These are phyloP conservation scores for Heterocephalus glaber DNA, from an alignment of 2,113 vertebrate genomes.

Conservation along the genomic window DNA sequence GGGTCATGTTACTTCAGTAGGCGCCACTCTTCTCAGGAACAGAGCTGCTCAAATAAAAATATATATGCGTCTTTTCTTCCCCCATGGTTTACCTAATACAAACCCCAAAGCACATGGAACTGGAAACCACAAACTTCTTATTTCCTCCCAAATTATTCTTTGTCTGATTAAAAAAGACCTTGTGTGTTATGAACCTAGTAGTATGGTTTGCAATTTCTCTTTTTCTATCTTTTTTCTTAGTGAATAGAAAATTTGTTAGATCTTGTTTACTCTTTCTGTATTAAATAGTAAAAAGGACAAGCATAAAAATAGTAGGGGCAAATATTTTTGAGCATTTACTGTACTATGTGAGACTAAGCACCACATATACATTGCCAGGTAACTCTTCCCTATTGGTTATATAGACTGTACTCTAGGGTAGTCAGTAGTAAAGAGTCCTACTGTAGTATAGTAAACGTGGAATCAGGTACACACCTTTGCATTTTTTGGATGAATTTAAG, in stretches of 20 bases:
- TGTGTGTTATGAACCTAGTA: background rate
- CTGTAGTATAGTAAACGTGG: background rate
- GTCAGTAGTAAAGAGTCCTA: too few species aligned
- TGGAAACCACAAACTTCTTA: slow-evolving; percentile 50
- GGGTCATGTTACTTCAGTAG: slow-evolving; percentile 67
- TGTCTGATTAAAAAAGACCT: background rate
- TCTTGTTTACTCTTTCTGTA: background rate
- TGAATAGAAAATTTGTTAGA: background rate
- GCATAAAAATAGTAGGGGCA: background rate
- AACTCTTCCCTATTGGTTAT: background rate
- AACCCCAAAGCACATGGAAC: slow-evolving; percentile 34
- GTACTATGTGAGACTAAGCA: background rate
- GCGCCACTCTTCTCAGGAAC: slow-evolving; percentile 50
- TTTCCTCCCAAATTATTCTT: slow-evolving; percentile 58
- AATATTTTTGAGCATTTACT: background rate
- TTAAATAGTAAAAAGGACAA: background rate
- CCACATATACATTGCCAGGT: background rate
- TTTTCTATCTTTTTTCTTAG: background rate
- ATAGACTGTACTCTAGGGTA: background rate
- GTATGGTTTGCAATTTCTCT: background rate
- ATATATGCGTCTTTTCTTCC: slow-evolving; percentile 57
- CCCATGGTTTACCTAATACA: slow-evolving; percentile 52
- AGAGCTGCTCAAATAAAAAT: slow-evolving; percentile 57
- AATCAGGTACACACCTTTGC: background rate
- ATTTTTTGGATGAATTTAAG: background rate